Base-by-base conservation (phyloP, 2,888 invertebrate species). In the Machimus atricapillus region DNA sequence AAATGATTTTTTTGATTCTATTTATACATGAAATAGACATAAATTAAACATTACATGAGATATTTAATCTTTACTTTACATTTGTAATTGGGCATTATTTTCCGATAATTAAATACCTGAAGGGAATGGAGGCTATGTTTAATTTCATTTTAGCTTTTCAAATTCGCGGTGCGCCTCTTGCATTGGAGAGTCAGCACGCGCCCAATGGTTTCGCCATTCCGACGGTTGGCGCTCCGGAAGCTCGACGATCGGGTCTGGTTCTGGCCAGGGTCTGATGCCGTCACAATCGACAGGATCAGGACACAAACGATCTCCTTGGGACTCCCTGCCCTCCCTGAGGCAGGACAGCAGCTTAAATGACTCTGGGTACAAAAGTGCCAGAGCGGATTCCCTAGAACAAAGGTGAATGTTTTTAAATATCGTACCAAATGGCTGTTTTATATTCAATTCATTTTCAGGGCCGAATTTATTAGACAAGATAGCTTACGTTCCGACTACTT, bases 121-220 rank as follows among this genome's bases (percentile, higher is more conserved):
- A 52, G 19, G 16, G 52, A 52, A 52, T 16, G 16, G 16, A n/a
- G 52, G n/a, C 52, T 52, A 16, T 52, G 52, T 52, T 52, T 6
- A 0, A 46, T 46, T 46, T 46, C 2, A 56, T 58, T 58, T 46
- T 91, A 94, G 94, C 90, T 94, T 93, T 90, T 94, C 94, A 87
- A 94, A 94, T 88, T 95, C 95, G 56, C 94, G 97, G 90, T 97
- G 97, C 91, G 96, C 97, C 88, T 96, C 96, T 79, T 97, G 97
- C 93, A 96, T 97, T 92, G 97, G 97, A n/a, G 97, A 97, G 93
- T 96, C 97, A 34, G 96, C 97, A 88, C 95, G 97, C 40, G 96
- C 96, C 88, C 97, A 97, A 90, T 97, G 97, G 97, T 97, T 97
- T 93, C 95, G 97, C 19, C 97, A 97, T 93, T 97, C 97, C 66